These are phyloP conservation scores for Chrysina gloriosa DNA, from an alignment of 2,888 invertebrate species.

Conservation along the genomic window DNA sequence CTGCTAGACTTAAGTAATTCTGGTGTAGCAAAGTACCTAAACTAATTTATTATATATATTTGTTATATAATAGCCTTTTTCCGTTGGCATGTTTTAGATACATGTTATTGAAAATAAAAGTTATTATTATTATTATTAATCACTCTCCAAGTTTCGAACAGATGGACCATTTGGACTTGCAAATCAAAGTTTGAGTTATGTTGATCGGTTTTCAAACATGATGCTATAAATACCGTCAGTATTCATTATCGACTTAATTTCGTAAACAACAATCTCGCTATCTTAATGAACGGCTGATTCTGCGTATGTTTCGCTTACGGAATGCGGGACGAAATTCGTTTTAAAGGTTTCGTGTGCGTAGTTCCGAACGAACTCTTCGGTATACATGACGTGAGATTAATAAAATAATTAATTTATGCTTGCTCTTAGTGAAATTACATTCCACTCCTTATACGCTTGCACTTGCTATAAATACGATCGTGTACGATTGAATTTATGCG, in stretches of 20 bases:
- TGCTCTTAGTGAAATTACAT: conserved; percentile 30
- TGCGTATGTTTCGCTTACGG: not conserved
- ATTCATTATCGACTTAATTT: not conserved
- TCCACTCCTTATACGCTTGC: conserved; percentile 21
- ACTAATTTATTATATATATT: too few species aligned
- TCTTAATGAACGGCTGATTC: not conserved
- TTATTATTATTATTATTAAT: too few species aligned
- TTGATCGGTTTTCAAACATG: not conserved
- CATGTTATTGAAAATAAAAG: too few species aligned
- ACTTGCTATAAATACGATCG: conserved; percentile 17
- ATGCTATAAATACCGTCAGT: not conserved
- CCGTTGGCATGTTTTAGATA: too few species aligned
- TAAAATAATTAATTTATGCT: conserved; percentile 32
- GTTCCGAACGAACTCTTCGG: not conserved
- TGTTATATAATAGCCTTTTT: too few species aligned
- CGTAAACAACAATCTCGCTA: not conserved
- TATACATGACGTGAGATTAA: conserved; percentile 10
- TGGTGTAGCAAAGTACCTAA: too few species aligned
- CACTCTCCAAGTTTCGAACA: too few species aligned
- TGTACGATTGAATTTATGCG: conserved; percentile 22
- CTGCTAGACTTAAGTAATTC: too few species aligned
- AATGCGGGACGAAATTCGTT: not conserved
- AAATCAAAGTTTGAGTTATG: too few species aligned
- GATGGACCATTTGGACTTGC: too few species aligned
- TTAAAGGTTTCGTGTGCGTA: not conserved